Evolutionary conservation across 2,888 invertebrate species (phyloP).

Genomic region (Nomada flava): DNA sequence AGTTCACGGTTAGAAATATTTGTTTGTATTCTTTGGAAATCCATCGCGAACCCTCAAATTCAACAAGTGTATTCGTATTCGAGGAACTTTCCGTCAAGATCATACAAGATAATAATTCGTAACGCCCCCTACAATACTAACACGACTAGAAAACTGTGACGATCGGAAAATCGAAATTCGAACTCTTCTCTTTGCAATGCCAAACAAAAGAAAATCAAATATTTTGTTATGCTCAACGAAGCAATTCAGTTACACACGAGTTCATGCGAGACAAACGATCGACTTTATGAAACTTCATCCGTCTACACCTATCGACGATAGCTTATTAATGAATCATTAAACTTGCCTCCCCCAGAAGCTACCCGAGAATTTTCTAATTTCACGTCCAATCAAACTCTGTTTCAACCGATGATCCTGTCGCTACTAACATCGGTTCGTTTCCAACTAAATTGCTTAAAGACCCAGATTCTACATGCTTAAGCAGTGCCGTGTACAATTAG

Average conservation of each 20-base stretch:
- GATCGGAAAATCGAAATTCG: neutral
- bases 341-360: neutral
- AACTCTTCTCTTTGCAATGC: neutral
- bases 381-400: slow-evolving; percentile 60
- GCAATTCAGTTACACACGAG: neutral
- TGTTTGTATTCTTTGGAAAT: slow-evolving; percentile 2
- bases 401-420: slow-evolving; percentile 33
- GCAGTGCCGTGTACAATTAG: slow-evolving; percentile 43
- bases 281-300: too few species aligned
- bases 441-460: slow-evolving; percentile 17
- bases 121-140: neutral
- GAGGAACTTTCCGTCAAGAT: slow-evolving; percentile 3
- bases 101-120: slow-evolving; percentile 11
- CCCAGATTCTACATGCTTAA: slow-evolving; percentile 19
- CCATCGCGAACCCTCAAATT: neutral
- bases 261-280: neutral
- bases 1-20: slow-evolving; percentile 10
- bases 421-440: slow-evolving; percentile 14
- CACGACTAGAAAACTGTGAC: slow-evolving; percentile 23
- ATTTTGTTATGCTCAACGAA: neutral
- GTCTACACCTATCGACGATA: neutral
- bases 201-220: slow-evolving; percentile 7
- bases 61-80: neutral
- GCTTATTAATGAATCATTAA: slow-evolving; percentile 1
- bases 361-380: neutral